phyloP scores from a whole-genome alignment of 2,113 vertebrate species.

The Oxyura jamaicensis region DNA sequence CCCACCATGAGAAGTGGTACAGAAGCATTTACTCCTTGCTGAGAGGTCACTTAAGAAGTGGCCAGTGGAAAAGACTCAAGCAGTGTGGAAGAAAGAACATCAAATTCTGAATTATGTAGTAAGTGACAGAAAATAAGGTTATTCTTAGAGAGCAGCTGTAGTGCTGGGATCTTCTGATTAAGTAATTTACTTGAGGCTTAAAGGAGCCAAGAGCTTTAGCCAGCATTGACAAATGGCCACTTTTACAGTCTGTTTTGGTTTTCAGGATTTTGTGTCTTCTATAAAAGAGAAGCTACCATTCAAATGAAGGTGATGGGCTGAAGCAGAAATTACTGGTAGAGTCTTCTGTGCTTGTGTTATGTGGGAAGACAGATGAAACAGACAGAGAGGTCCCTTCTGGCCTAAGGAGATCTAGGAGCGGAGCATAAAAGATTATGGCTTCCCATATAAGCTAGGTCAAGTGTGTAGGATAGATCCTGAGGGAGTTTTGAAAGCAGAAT shows the following conservation, averaged over 20 bases:
- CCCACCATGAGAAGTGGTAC: background rate
- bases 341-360: background rate
- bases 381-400: background rate
- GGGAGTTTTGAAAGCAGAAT: conserved; percentile 10
- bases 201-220: background rate
- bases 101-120: background rate
- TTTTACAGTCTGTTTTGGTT: background rate
- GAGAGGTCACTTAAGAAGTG: background rate
- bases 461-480: background rate
- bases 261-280: background rate
- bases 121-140: background rate
- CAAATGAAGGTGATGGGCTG: background rate
- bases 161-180: background rate
- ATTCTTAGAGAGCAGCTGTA: background rate
- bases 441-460: conserved; percentile 8
- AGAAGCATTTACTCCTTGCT: background rate
- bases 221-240: background rate
- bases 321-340: background rate
- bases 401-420: background rate
- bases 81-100: background rate
- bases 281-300: background rate
- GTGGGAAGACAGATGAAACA: background rate
- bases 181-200: background rate
- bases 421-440: background rate
- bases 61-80: background rate